Evolutionary conservation across 1,140 invertebrate species (phyloP).

Genomic region (Micrasema longulum): DNA sequence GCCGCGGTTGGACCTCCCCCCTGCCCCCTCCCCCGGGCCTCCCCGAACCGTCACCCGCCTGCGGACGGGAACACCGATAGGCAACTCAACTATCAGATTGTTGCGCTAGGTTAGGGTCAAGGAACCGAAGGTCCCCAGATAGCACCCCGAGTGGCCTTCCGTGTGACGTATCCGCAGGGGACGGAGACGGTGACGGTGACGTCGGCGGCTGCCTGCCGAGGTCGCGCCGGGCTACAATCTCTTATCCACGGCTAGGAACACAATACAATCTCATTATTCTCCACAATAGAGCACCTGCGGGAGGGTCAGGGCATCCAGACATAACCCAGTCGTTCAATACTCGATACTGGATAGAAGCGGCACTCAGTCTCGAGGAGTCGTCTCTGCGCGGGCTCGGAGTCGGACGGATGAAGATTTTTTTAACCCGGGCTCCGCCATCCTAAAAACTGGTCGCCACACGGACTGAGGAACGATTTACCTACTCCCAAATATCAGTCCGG

Average conservation of each 20-base stretch:
- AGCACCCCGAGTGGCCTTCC: background rate
- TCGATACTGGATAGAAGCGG: constrained; percentile 56
- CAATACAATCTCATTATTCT: constrained; percentile 2
- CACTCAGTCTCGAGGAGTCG: constrained; percentile 55
- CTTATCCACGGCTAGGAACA: background rate
- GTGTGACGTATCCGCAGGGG: too few species aligned
- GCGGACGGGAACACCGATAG: constrained; percentile 9
- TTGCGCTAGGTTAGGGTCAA: constrained; percentile 53
- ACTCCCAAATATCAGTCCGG: constrained; percentile 25
- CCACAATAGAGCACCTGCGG: constrained; percentile 19
- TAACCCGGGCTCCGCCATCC: background rate
- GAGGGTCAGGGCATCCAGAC: background rate
- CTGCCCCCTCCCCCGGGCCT: background rate
- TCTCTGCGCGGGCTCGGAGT: background rate
- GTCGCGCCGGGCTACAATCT: background rate
- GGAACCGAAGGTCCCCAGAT: constrained; percentile 6
- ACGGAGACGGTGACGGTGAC: too few species aligned
- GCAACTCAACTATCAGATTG: constrained; percentile 45
- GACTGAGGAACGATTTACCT: background rate
- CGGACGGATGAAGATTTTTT: background rate
- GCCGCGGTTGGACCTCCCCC: constrained; percentile 13
- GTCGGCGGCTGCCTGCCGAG: background rate
- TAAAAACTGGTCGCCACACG: constrained; percentile 9
- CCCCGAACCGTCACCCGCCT: background rate
- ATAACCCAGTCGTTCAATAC: background rate